Base-by-base conservation (phyloP, 2,888 invertebrate species). In the Caenorhabditis imperialis region DNA sequence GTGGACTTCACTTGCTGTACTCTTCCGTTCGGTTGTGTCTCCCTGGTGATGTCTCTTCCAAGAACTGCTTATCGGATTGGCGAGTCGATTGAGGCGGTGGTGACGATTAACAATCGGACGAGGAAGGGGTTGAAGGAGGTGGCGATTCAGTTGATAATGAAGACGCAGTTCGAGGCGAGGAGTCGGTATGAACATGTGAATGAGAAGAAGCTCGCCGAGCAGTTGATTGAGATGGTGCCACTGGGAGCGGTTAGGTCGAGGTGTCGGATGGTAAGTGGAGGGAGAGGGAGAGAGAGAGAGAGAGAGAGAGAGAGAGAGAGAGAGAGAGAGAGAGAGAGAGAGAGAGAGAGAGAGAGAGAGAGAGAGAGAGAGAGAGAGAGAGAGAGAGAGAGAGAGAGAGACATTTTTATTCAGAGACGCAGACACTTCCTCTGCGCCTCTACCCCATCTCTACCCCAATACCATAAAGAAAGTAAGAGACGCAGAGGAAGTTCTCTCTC, bases 1-100 rank as follows among this genome's bases (percentile, higher is more conserved):
- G 79, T 86, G 10, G 86, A 86, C 60, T 86, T 86, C 71, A 87
- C 86, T 1, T 85, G 86, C 37, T 86, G 86, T 42, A 73, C 85
- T 8, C 77, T 86, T 23, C 86, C 86, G 6, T 86, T 86, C 51
- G 86, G 86, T 7, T 81, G 84, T 37, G 85, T 86, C 12, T 77
- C 84, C 0, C 50, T 87, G n/a, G 72, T 79, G 35, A 80, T 86
- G 44, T 76, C 81, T 14, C 69, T 86, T 23, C 79, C 85, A 23
- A 54, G 86, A 23, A 86, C 86, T 1, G 86, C 81, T 0, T 86
- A 78, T 60, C 72, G 77, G 20, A 65, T 86, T 45, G 86, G 86
- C 58, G 86, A 86, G 84, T 72, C 75, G 6, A 79, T 86, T 22
- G 77, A 79, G 22, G 75, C 82, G 10, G 57, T 77, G 8, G 80